phyloP scores from a whole-genome alignment of 2,888 invertebrate species.

The Cheilosia variabilis region DNA sequence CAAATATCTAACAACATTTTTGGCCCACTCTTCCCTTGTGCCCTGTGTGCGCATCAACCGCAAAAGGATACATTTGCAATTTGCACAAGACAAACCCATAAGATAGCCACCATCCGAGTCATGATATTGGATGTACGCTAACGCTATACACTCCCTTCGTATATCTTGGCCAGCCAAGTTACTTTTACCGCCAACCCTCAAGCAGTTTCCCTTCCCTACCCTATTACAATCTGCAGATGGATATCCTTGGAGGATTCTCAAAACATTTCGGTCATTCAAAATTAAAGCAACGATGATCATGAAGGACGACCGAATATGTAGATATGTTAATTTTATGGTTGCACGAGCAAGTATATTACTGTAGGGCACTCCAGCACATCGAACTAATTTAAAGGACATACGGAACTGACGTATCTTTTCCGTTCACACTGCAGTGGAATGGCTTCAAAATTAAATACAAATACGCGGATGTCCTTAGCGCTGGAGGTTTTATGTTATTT shows the following conservation, averaged over 20 bases:
- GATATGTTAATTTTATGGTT: constrained; percentile 75
- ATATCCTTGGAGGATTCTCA: constrained; percentile 70
- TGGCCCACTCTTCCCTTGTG: constrained; percentile 5
- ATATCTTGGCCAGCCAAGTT: constrained; percentile 37
- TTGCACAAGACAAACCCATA: constrained; percentile 62
- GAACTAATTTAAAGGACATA: constrained; percentile 66
- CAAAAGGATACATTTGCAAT: constrained; percentile 63
- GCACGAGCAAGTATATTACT: constrained; percentile 54
- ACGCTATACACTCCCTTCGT: constrained; percentile 2
- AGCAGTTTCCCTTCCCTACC: constrained; percentile 21
- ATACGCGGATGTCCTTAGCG: constrained; percentile 25
- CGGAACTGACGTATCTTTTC: constrained; percentile 26
- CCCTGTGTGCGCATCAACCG: constrained; percentile 31
- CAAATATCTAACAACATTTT: constrained; percentile 66
- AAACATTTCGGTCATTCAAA: constrained; percentile 74
- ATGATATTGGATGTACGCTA: constrained; percentile 16
- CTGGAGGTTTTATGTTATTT: constrained; percentile 6
- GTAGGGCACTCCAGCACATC: constrained; percentile 21
- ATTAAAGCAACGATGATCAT: constrained; percentile 70
- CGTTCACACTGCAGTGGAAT: constrained; percentile 1
- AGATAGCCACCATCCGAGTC: constrained; percentile 63
- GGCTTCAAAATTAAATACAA: constrained; percentile 49
- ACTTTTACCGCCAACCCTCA: constrained; percentile 25
- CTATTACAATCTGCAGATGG: constrained; percentile 47
- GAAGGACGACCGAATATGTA: constrained; percentile 60